Percentiles rank a stretch among this genome's conserved stretches.
Evolutionary conservation across 2,113 vertebrate species (phyloP).

Genomic region (Antennarius striatus): DNA sequence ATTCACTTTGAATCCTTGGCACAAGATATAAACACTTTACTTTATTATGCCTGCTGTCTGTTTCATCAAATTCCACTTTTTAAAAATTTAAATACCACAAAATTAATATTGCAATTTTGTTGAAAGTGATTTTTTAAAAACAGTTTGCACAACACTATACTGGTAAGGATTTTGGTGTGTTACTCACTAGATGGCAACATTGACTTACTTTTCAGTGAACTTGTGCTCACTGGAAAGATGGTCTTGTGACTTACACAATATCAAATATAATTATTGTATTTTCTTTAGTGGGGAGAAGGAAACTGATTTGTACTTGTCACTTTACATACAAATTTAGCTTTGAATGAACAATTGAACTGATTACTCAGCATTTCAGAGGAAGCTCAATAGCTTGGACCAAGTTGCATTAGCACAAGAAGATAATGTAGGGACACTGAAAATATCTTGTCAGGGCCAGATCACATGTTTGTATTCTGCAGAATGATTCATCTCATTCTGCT

Average conservation of each 20-base stretch:
- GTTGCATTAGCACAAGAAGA: slow-evolving; percentile 3
- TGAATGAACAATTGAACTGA: background rate
- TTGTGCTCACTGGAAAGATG: slow-evolving; percentile 1
- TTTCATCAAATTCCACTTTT: no score
- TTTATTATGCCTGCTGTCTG: no score
- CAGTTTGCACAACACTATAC: no score
- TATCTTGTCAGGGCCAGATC: slow-evolving; percentile 16
- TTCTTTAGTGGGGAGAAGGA: slow-evolving; percentile 9
- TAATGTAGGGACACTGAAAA: slow-evolving; percentile 10
- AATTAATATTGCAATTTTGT: no score
- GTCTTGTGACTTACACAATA: background rate
- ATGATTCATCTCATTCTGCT: slow-evolving; percentile 17
- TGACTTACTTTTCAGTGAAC: slow-evolving; percentile 35
- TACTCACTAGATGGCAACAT: slow-evolving; percentile 71
- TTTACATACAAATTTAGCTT: background rate
- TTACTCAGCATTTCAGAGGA: no score
- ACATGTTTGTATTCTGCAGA: background rate
- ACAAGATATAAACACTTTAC: no score
- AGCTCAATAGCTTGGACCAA: no score
- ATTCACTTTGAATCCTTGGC: no score
- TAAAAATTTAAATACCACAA: no score
- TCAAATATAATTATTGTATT: background rate
- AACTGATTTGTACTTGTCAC: slow-evolving; percentile 10
- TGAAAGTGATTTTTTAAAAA: no score
- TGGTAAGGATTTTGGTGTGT: background rate